Evolutionary conservation across 2,888 invertebrate genomes (phyloP), one percentile per base, ranked within the genome.

Genomic region (Ariolimax columbianus): DNA sequence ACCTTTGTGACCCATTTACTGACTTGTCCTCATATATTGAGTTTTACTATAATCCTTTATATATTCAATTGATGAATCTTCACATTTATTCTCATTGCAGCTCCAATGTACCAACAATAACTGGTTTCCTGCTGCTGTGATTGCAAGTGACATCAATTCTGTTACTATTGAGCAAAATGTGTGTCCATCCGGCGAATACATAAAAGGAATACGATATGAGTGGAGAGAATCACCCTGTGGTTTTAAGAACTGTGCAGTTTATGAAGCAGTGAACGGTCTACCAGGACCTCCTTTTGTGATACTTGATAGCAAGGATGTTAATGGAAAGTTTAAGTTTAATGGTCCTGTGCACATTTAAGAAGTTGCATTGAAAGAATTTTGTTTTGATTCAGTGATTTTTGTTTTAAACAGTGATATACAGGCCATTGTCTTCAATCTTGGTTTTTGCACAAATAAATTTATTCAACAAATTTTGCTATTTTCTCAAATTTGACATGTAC

Each of bases 201-300:
- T 89, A n/a, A 86, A 88, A 63, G 91, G 90, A 0, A n/a, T 90
- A 4, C 87, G 91, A 23, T 91, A 91, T 77, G 84, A 86, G 0
- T 91, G 91, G 91, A 80, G 89, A 38, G 90, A 90, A 80, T 89
- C 91, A 36, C 91, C 91, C 14, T 91, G 91, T 85, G 68, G 75
- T 4, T 89, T 90, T 79, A 91, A 90, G 85, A 87, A 84, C 38
- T 91, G 91, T 85, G 89, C 91, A 3, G 87, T 91, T 7, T 91
- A 91, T 78, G 88, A 87, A 30, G 79, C 75, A 19, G 87, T 88
- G 33, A 88, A 90, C 59, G 77, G 84, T 30, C 87, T 91, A 30
- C 91, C 91, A 0, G 90, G 88, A 14, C 88, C 90, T 4, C 91
- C 91, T 11, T 90, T 88, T 55, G 59, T 86, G 33, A 63, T 47